Evolutionary conservation across 2,797 vertebrate genomes (phyloP).

Genomic region (Bovichtus variegatus): DNA sequence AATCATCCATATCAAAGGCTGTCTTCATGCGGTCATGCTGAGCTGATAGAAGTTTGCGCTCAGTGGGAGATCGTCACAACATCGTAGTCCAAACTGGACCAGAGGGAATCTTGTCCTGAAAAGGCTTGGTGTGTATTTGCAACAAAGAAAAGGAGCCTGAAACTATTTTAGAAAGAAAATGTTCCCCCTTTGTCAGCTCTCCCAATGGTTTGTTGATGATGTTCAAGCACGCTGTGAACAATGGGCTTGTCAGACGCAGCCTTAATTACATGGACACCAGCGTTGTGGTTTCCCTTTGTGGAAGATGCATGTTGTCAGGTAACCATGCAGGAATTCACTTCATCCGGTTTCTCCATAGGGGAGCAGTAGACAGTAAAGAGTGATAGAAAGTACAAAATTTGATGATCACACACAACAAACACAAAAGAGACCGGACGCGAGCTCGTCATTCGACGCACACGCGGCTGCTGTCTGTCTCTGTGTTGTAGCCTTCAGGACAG

Average conservation of each 20-base stretch:
- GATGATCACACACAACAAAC: conserved; percentile 32
- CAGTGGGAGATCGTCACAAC: conserved; percentile 35
- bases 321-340: conserved; percentile 35
- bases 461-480: conserved; percentile 29
- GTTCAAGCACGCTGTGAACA: conserved; percentile 54
- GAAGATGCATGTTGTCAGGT: conserved; percentile 55
- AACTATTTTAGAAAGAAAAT: conserved; percentile 21
- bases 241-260: conserved; percentile 48
- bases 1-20: conserved; percentile 59
- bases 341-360: conserved; percentile 19
- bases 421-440: background rate
- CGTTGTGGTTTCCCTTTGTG: conserved; percentile 36
- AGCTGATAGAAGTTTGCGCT: conserved; percentile 48
- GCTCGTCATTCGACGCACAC: conserved; percentile 16
- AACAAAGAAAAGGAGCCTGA: background rate
- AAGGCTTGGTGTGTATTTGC: conserved; percentile 23
- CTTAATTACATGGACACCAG: conserved; percentile 53
- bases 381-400: conserved; percentile 41
- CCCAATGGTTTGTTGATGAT: conserved; percentile 34
- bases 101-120: background rate
- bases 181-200: conserved; percentile 24
- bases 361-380: conserved; percentile 2
- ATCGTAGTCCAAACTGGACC: conserved; percentile 29
- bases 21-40: conserved; percentile 47
- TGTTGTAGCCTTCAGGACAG: conserved; percentile 54